Conservation (phyloP, 2,888 invertebrate genomes). For the Coronaproctus castanopsis region DNA sequence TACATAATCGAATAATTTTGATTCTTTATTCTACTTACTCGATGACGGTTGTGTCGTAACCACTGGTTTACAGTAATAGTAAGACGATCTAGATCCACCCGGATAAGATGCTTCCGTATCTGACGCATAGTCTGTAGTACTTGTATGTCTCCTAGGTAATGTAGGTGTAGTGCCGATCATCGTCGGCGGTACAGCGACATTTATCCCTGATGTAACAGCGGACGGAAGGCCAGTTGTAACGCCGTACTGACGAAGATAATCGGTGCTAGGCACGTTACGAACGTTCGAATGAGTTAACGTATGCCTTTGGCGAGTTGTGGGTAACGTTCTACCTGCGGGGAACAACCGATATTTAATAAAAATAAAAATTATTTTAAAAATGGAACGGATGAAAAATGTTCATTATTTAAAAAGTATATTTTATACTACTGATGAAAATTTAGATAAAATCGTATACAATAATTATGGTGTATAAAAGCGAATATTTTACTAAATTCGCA, state of each 20-base stretch:
- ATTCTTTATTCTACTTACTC: slow-evolving; percentile 1
- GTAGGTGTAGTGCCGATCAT: slow-evolving; percentile 5
- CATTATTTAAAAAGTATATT: no score
- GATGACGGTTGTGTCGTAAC: slow-evolving; percentile 9
- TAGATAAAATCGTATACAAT: no score
- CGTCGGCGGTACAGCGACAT: neutral
- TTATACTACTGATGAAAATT: no score
- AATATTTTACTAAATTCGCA: no score
- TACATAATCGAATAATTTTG: no score
- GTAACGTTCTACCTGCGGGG: slow-evolving; percentile 27
- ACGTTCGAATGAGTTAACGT: slow-evolving; percentile 31
- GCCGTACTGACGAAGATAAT: slow-evolving; percentile 23
- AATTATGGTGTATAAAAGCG: no score
- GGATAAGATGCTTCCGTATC: slow-evolving; percentile 70
- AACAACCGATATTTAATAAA: neutral
- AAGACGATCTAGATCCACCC: slow-evolving; percentile 33
- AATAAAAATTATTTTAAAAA: neutral
- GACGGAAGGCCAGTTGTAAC: neutral
- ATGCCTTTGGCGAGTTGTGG: slow-evolving; percentile 48
- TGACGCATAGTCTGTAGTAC: slow-evolving; percentile 76
- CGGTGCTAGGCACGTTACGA: slow-evolving; percentile 15
- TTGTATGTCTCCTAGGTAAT: slow-evolving; percentile 8
- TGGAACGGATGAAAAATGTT: no score
- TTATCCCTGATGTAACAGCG: neutral
- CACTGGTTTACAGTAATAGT: slow-evolving; percentile 37